Base-by-base conservation (phyloP, 2,888 invertebrate species). In the Argyra leucocephala region DNA sequence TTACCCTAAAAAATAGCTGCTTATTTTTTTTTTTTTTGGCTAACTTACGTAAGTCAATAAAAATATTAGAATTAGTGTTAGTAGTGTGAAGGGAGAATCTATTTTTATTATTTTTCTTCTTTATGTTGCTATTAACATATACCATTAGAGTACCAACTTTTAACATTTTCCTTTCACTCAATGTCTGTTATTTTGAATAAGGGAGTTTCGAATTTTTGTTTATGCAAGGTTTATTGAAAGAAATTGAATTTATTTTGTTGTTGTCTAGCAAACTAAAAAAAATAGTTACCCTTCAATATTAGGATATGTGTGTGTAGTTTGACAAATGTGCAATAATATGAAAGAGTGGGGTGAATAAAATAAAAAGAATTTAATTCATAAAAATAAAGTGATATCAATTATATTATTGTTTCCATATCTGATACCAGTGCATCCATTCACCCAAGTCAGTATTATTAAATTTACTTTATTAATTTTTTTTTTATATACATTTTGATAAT, bases 1-100 rank as follows among this genome's bases (percentile, higher is more conserved):
- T 67, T 68, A 64, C 60, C 64, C 66, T 18, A 48, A 18, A 48
- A 48, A 48, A 31, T 31, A 12, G 31, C 7, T 31, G 7, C 7
- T 9, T 5, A 48, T 48, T 15, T 48, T n/a, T 48, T 48, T 48
- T 48, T 18, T 3, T 48, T 18, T n/a, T 48, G 48, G 4, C 18
- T 48, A 3, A 18, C 48, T 48, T 48, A 48, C n/a, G n/a, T 48
- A 15, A 48, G 48, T 48, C 3, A 48, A 48, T 48, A 31, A 31
- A 31, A 7, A 10, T 5, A 18, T 15, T 48, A 18, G 48, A 48
- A 48, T 2, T 48, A 18, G 2, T 18, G 2, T 48, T 12, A n/a
- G 48, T 31, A 31, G 10, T 31, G 10, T n/a, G n/a, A n/a, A 31
- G 31, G 31, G 31, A 10, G 31, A 31, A 31, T 31, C 2, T 3